A percentile compares a stretch with the other conserved stretches of the same genome.
Conservation (phyloP, 1,140 invertebrate species). For the Ips nitidus region DNA sequence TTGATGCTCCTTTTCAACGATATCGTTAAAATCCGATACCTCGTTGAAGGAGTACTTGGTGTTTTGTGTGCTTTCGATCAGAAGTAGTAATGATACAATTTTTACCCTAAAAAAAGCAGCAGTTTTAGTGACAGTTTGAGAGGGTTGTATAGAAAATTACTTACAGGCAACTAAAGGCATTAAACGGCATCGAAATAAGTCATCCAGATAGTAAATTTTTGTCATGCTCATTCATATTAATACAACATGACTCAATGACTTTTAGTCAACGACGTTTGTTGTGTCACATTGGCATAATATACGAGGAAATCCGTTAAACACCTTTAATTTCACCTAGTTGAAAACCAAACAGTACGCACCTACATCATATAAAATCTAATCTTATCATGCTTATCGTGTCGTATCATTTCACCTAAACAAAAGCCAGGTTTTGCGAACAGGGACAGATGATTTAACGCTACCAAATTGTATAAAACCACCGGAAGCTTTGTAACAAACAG, state of each 20-base stretch:
- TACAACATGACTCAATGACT: neutral
- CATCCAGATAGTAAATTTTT: slow-evolving; percentile 17
- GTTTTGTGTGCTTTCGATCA: too few species aligned
- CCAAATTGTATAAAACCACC: neutral
- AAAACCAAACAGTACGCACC: too few species aligned
- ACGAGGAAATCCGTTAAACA: too few species aligned
- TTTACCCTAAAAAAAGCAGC: slow-evolving; percentile 11
- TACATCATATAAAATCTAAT: neutral
- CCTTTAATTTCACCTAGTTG: too few species aligned
- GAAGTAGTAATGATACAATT: neutral
- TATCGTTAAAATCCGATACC: slow-evolving; percentile 32
- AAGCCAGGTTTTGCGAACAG: neutral
- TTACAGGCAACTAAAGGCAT: slow-evolving; percentile 26
- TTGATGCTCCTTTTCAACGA: slow-evolving; percentile 17
- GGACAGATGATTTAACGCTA: neutral
- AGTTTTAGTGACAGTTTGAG: neutral
- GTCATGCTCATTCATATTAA: slow-evolving; percentile 1
- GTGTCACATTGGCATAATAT: too few species aligned
- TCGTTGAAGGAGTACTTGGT: slow-evolving; percentile 21
- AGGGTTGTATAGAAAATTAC: neutral
- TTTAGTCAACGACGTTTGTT: too few species aligned
- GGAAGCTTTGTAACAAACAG: neutral
- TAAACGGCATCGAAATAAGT: slow-evolving; percentile 24
- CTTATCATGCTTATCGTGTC: slow-evolving; percentile 2
- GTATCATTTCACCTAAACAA: neutral